Percentiles rank a stretch among this genome's conserved stretches.
Conservation (phyloP, 1,140 invertebrate species). For the Trichoplusia ni region DNA sequence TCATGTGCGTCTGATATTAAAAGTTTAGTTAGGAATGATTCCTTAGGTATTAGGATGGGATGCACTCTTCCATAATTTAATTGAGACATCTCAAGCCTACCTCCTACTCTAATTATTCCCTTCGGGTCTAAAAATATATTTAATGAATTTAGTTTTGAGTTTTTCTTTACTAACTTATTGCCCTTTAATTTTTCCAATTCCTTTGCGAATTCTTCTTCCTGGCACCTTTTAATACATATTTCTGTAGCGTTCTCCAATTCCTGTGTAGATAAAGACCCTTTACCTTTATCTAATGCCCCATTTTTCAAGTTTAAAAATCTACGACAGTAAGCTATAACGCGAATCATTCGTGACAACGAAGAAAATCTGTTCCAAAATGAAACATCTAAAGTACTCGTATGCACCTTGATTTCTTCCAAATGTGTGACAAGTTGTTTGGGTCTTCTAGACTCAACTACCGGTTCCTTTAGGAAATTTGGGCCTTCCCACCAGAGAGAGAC, state of each 20-base stretch:
- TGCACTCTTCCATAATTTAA: background rate
- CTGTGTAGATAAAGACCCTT: background rate
- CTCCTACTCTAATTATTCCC: constrained; percentile 23
- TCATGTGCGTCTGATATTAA: constrained; percentile 41
- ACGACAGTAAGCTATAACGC: constrained; percentile 4
- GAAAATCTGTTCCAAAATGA: constrained; percentile 11
- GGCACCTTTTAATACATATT: background rate
- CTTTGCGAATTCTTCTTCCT: background rate
- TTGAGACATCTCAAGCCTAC: constrained; percentile 6
- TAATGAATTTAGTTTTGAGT: background rate
- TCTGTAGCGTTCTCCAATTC: background rate
- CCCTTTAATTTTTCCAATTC: background rate
- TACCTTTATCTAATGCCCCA: background rate
- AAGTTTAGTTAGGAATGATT: constrained; percentile 32
- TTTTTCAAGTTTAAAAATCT: constrained; percentile 5
- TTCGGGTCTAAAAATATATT: constrained; percentile 14
- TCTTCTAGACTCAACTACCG: background rate
- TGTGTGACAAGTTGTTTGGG: background rate
- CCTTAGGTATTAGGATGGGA: constrained; percentile 23
- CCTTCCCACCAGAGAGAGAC: background rate
- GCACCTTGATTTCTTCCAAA: constrained; percentile 1
- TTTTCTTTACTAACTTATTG: background rate
- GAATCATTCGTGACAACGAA: background rate
- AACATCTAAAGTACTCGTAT: background rate
- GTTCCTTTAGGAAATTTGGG: background rate